Evolutionary conservation across 2,113 vertebrate species (phyloP), one percentile per base, ranked within the genome.

Genomic region (Takifugu flavidus): DNA sequence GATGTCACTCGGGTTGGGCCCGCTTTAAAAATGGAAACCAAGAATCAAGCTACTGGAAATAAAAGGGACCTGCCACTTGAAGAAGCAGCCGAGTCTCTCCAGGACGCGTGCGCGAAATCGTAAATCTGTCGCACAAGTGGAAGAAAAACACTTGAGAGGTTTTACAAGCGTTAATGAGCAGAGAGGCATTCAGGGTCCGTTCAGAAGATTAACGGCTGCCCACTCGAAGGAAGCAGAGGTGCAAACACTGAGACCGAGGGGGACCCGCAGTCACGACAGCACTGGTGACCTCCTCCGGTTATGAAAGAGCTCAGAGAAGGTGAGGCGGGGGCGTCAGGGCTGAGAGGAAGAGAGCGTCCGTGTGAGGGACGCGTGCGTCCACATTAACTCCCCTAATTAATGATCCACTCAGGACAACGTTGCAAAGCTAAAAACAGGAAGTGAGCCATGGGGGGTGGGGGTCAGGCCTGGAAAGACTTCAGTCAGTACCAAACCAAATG

Each of bases 361-460:
- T 59, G 70, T 39, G 78, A 64, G 73, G 59, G 49, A 70, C 12
- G 49, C 56, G 64, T 84, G 79, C 10, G 8, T 50, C 25, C 4
- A 77, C 82, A 82, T 83, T 73, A 84, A 79, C 71, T 68, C 26
- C 55, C 50, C 26, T 66, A 57, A 86, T 86, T 82, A 85, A 84
- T 65, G 72, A 84, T 64, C 56, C 20, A 50, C 79, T 66, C 72
- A 63, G 75, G 82, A 77, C 74, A 67, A 63, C 82, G 79, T 63
- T 72, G 44, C 75, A 62, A 58, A 25, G 15, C 60, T 62, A 50
- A 72, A 60, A 67, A 78, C 80, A 75, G 84, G 80, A 80, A 86
- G 78, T 70, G 76, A 81, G 74, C 29, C 25, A 10, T 14, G 49
- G 39, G 52, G 64, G 62, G 54, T 25, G 8, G 1, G 55, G 26